phyloP scores from a whole-genome alignment of 2,113 vertebrate genomes.

The Urocynchramus pylzowi region DNA sequence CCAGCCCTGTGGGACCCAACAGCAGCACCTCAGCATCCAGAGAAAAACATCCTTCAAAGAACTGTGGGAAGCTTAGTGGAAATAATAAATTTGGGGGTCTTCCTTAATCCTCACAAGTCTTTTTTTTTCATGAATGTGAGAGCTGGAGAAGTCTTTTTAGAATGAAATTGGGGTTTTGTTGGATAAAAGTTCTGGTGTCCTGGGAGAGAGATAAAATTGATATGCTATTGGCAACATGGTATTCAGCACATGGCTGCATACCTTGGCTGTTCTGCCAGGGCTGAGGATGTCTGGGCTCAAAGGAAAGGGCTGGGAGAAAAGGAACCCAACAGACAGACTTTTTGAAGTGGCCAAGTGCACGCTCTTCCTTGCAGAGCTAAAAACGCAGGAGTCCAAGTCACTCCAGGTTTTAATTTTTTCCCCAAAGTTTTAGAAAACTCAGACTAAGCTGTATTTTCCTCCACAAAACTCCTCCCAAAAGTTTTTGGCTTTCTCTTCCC shows the following conservation, averaged over 20 bases:
- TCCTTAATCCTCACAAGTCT: background rate
- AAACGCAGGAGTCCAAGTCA: background rate
- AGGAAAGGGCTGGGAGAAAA: background rate
- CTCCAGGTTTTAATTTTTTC: background rate
- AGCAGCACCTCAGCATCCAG: background rate
- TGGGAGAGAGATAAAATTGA: background rate
- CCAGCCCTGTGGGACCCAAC: background rate
- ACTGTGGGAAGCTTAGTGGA: background rate
- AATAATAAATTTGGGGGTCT: background rate
- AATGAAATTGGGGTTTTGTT: background rate
- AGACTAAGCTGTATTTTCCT: background rate
- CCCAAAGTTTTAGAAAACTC: background rate
- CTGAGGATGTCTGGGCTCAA: background rate
- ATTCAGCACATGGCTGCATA: background rate
- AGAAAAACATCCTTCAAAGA: background rate
- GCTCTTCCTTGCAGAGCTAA: background rate
- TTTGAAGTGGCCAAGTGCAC: background rate
- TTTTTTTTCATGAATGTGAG: background rate
- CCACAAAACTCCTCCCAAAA: background rate
- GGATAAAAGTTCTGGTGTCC: background rate
- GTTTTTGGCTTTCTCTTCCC: background rate
- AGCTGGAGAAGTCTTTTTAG: background rate
- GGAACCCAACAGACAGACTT: background rate
- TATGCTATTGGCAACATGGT: fast-evolving
- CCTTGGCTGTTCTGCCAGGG: background rate